Conservation (phyloP, 2,797 vertebrate genomes). For the Nyctalus aviator region DNA sequence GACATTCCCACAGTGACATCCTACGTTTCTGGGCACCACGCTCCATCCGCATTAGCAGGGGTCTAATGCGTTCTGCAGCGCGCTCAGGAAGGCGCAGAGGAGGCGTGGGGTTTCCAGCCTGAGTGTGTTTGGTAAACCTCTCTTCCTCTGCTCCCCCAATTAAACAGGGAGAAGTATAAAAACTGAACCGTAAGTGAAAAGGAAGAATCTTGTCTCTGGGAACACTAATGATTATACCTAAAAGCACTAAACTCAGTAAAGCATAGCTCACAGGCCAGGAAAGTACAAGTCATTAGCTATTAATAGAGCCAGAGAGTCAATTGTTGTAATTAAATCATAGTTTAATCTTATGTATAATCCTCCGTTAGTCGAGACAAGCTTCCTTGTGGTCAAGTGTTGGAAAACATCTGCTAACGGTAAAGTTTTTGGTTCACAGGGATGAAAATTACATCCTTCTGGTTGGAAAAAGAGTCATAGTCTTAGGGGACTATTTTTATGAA, state of each 20-base stretch:
- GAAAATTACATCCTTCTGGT: constrained; percentile 28
- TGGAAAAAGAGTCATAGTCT: not conserved
- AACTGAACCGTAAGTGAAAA: constrained; percentile 51
- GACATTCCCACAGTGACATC: not conserved
- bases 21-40: not conserved
- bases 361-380: constrained; percentile 74
- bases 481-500: not conserved
- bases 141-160: not conserved
- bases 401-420: constrained; percentile 71
- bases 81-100: not conserved
- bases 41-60: not conserved
- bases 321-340: constrained; percentile 77
- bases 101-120: not conserved
- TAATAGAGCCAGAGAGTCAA: constrained; percentile 77
- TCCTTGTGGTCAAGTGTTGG: constrained; percentile 78
- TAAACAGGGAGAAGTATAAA: constrained; percentile 2
- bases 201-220: constrained; percentile 38
- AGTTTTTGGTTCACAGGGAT: not conserved
- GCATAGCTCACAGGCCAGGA: constrained; percentile 64
- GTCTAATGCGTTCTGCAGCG: not conserved
- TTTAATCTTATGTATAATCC: constrained; percentile 71
- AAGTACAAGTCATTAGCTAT: constrained; percentile 80
- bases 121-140: not conserved
- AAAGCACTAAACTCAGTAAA: constrained; percentile 66
- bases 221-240: constrained; percentile 62